Evolutionary conservation across 2,113 vertebrate species (phyloP), one percentile per base, ranked within the genome.

Genomic region (Garra rufa): DNA sequence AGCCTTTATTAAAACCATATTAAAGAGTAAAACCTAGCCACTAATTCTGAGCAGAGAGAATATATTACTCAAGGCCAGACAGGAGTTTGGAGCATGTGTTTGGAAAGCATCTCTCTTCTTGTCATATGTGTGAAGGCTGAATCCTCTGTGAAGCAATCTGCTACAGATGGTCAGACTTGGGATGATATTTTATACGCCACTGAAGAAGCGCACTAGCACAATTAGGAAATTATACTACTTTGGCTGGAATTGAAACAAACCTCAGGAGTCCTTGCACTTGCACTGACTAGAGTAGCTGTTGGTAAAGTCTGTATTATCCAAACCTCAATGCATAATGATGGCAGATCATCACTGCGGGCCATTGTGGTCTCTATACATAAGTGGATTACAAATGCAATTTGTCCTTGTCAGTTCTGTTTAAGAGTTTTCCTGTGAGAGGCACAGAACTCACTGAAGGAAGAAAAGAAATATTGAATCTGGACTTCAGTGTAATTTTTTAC

Each of bases 151-250:
- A 78, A 80, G 59, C 76, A 79, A 79, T 79, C 61, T 80, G 65
- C 79, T 61, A 80, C 83, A 88, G 85, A 85, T 88, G 85, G 82
- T 79, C 85, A 84, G 73, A 57, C 34, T n/a, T 73, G 65, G 30
- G 52, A 84, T 81, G 83, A 61, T 85, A 86, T 82, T 88, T 83
- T 76, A 88, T 86, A 41, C 30, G 70, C 26, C 17, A 74, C 75
- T 52, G 13, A 82, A 85, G 78, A 71, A 84, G 50, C 28, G 21
- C 71, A 65, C 24, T 74, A 59, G 63, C 34, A 63, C 81, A 83
- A 85, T 86, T 83, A 86, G 74, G 24, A 80, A 77, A 83, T 74
- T 67, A 74, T 55, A 55, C 67, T 65, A 26, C 70, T 79, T 88
- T 85, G 81, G 75, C 82, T 82, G 73, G 67, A 71, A 75, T 48